Evolutionary conservation across 2,797 vertebrate genomes (phyloP).

Genomic region (Periparus ater): DNA sequence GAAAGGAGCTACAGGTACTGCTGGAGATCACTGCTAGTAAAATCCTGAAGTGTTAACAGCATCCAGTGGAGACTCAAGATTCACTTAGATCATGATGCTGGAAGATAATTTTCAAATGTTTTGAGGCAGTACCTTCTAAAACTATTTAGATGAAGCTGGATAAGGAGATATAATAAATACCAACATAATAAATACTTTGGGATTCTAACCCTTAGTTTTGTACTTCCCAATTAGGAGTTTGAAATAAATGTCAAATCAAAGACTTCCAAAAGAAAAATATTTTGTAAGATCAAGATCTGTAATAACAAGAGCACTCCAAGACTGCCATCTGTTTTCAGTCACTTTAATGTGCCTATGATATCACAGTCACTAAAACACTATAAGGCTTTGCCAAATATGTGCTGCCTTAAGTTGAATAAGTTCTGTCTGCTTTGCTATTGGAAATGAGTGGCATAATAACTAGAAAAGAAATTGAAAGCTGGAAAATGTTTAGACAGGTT

Average conservation of each 20-base stretch:
- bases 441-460: neutral
- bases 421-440: neutral
- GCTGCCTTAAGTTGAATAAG: neutral
- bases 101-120: neutral
- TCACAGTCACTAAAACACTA: conserved; percentile 24
- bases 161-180: neutral
- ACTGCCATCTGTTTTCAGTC: conserved; percentile 32
- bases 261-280: conserved; percentile 1
- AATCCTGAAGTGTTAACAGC: neutral
- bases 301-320: conserved; percentile 27
- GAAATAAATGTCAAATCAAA: conserved; percentile 44
- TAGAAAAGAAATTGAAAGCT: neutral
- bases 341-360: conserved; percentile 15
- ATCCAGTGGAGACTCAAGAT: neutral
- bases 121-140: neutral
- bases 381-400: conserved; percentile 15
- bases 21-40: neutral
- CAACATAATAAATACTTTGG: neutral
- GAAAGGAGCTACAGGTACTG: neutral
- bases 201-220: neutral
- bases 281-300: neutral
- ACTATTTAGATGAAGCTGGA: neutral
- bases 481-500: neutral
- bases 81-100: neutral
- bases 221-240: neutral